Evolutionary conservation across 2,113 vertebrate genomes (phyloP), one percentile per base, ranked within the genome.

Genomic region (Tricholaema leucomelas): DNA sequence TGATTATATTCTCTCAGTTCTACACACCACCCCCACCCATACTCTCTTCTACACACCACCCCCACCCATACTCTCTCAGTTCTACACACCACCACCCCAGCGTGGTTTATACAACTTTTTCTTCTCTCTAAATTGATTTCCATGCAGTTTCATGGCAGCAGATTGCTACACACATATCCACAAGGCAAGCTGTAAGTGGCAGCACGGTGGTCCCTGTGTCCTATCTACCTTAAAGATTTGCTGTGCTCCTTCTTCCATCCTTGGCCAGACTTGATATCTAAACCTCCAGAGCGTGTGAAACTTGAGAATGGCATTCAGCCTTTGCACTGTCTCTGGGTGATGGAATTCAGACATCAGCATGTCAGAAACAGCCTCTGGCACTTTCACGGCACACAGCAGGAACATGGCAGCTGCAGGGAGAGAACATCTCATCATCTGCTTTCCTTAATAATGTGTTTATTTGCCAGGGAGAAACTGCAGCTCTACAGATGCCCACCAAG

Each of bases 331-430:
- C 92, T 99, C 99, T 20, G 98, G 98, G 86, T 99, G 99, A 93
- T 99, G 99, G 95, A 99, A 99, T 97, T 99, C 99, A 0, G 99
- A 99, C 98, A 98, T 99, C 97, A 99, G 97, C 99, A 99, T 99
- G 91, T 99, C 99, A 2, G 98, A 99, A 87, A 99, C 98, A 0
- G 98, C 98, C 61, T 99, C 99, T 0, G 99, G 99, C 59, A 99
- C 99, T 94, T 99, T 99, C 38, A 99, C 99, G 0, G 99, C 99
- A 80, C 99, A 99, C 80, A 99, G 96, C 56, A 99, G 98, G 97
- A 99, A 99, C 99, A 99, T 99, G 97, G 99, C 99, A 61, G 99
- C 99, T 99, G 96, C 91, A 96, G 66, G 35, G 50, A 93, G 88
- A 35, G 87, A 93, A 81, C 54, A 92, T 44, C 42, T 70, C 46